Base-by-base conservation (phyloP, 2,888 invertebrate species). In the Caenorhabditis sp. region DNA sequence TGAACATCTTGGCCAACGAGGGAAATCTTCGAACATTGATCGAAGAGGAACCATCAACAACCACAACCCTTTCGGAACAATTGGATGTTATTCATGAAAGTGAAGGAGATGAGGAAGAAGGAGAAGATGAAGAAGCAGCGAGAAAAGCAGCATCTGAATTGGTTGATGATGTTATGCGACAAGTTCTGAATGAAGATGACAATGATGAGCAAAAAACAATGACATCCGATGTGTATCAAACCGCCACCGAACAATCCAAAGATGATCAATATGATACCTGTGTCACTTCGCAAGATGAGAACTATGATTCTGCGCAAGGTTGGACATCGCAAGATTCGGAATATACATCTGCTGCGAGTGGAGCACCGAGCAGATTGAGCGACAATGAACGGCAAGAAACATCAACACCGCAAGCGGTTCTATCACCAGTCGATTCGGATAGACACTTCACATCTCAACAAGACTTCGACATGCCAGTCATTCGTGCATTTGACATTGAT, bases 391-490 rank as follows among this genome's bases (percentile, higher is more conserved):
- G 65, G 27, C 76, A 72, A 53, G 74, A 73, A 49, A 71, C 76
- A 17, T 64, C 70, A 21, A 79, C 80, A 23, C 78, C 80, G 26
- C 74, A 75, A 24, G 78, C 80, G 14, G 74, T 73, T 8, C 21
- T 81, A 6, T 80, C 80, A 17, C 83, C 83, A 50, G 83, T 83
- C 51, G 81, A 82, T 58, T 83, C 83, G 55, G 84, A 84, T 66
- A 62, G 84, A 54, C 72, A 76, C 19, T 81, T 81, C 54, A 80
- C 79, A 17, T 76, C 71, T 12, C 50, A 60, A 26, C 71, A 73
- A 27, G 82, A 82, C 53, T 71, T 70, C 12, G 80, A 80, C n/a
- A 66, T 71, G 36, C 66, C 70, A 12, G 49, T 65, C 5, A 69
- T 69, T 19, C 53, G 72, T 8, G 57, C 68, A 6, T 76, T 79